Evolutionary conservation across 2,888 invertebrate species (phyloP), one percentile per base, ranked within the genome.

Genomic region (Papilio elwesi): DNA sequence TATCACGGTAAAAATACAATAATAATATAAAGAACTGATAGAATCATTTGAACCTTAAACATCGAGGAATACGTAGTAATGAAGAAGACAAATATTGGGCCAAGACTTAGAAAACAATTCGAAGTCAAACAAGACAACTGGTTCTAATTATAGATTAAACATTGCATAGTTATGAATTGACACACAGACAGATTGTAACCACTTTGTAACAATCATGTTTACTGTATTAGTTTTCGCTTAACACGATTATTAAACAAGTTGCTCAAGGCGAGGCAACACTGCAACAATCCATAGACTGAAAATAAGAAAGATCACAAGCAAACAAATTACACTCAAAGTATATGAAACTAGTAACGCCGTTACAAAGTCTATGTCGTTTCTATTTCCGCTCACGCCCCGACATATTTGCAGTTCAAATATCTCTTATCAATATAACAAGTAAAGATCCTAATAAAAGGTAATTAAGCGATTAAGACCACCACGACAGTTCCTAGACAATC

Each of bases 111-210:
- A 55, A 57, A 36, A 57, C 57, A 57, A 57, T 38, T 36, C 36
- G 26, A 55, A 26, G 26, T 55, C 26, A 38, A 36, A 57, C 36
- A 36, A 36, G 57, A 57, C 7, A 57, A 36, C 38, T 1, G 57
- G 13, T n/a, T 38, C 36, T 57, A 57, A 57, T 38, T 57, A 38
- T n/a, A 57, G 13, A 38, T n/a, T n/a, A 57, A 57, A 57, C 26
- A 55, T 26, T 55, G 36, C 26, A 4, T 26, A 51, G 12, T 26
- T 26, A 26, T 55, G 11, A 55, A 53, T 26, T 55, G 13, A 36
- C 36, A 55, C 13, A 57, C 8, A 57, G 36, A 55, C 26, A 55
- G 12, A 57, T 57, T 57, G 57, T 57, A 57, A 57, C 57, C 57
- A 57, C 57, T 57, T 57, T 57, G 57, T 57, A 55, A 13, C 10